A percentile compares a stretch with the other conserved stretches of the same genome.
These are phyloP conservation scores for Moxostoma hubbsi DNA, from an alignment of 2,797 vertebrate genomes.

Conservation along the genomic window DNA sequence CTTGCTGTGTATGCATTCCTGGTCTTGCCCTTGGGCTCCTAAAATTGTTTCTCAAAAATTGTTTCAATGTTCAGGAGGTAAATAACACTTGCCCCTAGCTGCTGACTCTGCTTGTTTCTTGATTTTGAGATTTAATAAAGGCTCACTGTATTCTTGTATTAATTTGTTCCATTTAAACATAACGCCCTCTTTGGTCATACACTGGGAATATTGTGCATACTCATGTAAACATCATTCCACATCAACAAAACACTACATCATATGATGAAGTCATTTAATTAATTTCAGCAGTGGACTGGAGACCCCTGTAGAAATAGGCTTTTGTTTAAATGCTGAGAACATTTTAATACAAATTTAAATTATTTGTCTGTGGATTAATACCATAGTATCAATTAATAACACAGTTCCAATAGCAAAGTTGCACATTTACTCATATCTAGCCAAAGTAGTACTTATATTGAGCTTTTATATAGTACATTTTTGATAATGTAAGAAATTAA, in stretches of 20 bases:
- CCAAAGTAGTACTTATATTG: too few relatives aligned
- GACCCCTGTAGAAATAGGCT: constrained; percentile 1
- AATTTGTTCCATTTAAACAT: neutral
- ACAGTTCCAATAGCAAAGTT: too few relatives aligned
- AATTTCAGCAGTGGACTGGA: neutral
- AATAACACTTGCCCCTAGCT: neutral
- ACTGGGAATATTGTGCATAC: neutral
- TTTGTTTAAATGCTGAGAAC: constrained; percentile 10
- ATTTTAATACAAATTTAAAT: neutral
- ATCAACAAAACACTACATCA: constrained; percentile 4
- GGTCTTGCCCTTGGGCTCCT: constrained; percentile 28
- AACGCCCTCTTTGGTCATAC: constrained; percentile 1
- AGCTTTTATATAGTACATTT: too few relatives aligned
- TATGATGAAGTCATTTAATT: constrained; percentile 1
- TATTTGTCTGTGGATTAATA: constrained; percentile 4
- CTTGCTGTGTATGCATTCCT: constrained; percentile 18
- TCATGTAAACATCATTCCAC: neutral
- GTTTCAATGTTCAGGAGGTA: constrained; percentile 34
- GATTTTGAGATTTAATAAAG: constrained; percentile 8
- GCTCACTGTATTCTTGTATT: neutral
- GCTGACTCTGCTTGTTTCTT: neutral
- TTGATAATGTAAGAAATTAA: neutral
- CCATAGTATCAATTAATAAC: too few relatives aligned
- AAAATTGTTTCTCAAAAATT: constrained; percentile 13
- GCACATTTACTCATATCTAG: too few relatives aligned